Base-by-base conservation (phyloP, 2,888 invertebrate genomes). In the Leistus spinibarbis region DNA sequence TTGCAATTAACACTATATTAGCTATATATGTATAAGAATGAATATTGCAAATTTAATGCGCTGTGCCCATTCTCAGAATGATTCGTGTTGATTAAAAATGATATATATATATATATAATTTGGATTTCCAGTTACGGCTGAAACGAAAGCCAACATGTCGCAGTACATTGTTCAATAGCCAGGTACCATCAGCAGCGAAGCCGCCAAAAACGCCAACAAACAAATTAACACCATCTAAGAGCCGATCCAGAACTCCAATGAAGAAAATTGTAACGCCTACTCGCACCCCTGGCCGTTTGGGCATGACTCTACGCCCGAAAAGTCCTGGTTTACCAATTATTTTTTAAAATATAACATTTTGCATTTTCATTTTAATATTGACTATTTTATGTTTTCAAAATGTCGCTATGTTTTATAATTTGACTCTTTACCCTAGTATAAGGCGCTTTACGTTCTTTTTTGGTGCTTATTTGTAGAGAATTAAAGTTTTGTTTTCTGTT, bases 111-210 rank as follows among this genome's bases (percentile, higher is more conserved):
- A 10, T 40, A 4, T 10, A 4, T 40, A 24, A 4, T 24, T 4
- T 24, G 7, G n/a, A n/a, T n/a, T 40, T 40, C 13, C 9, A 72
- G 72, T 16, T 56, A 13, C 56, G 57, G 22, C 54, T 73, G 19
- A 60, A 67, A 53, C 23, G 17, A 16, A 67, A 71, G 60, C 23
- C 54, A 54, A 54, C 56, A 2, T 67, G 73, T 53, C 67, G 73
- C n/a, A 73, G 73, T 67, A 73, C 73, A 10, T 53, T 73, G 40
- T 20, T 27, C 2, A 40, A 16, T 0, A 54, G 27, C 17, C 40
- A 40, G 40, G 40, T 13, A 5, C 7, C 40, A 5, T 7, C 1
- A 40, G 10, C 40, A 40, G 1, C 40, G 13, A 40, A 40, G 13
- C 13, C 40, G 40, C 40, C 40, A 10, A 40, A 40, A 40, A 40